Conservation (phyloP, 1,140 invertebrate genomes). For the Danaus melanippus region DNA sequence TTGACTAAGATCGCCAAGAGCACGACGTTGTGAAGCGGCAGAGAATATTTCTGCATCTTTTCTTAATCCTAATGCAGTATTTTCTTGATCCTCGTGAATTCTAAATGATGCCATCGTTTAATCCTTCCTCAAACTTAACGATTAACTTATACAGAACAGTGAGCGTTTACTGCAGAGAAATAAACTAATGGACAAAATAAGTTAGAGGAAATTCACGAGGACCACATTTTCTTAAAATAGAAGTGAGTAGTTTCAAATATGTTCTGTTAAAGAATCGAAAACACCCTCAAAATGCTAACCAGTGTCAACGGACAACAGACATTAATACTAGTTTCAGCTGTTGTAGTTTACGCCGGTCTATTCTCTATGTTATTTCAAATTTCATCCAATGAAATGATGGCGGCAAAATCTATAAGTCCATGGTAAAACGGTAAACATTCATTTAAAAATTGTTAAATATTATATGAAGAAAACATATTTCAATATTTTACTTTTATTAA, state of each 20-base stretch:
- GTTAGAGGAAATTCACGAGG: constrained; percentile 23
- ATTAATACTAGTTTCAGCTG: constrained; percentile 63
- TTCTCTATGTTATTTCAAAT: constrained; percentile 56
- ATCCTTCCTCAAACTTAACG: constrained; percentile 53
- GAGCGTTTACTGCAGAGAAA: constrained; percentile 30
- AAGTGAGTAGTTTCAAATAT: constrained; percentile 39
- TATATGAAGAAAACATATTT: background rate
- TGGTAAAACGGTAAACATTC: background rate
- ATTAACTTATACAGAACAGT: constrained; percentile 30
- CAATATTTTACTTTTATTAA: too few relatives aligned
- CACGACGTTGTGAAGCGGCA: constrained; percentile 72
- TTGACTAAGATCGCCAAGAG: constrained; percentile 62
- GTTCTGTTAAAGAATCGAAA: constrained; percentile 31
- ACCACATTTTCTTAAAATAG: constrained; percentile 40
- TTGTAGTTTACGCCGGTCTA: constrained; percentile 58
- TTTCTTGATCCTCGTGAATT: constrained; percentile 80
- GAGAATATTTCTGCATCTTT: constrained; percentile 64
- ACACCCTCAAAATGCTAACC: constrained; percentile 48
- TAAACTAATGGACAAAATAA: constrained; percentile 33
- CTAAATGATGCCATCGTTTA: constrained; percentile 76
- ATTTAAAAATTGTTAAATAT: background rate
- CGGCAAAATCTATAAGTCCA: constrained; percentile 2
- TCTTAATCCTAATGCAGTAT: constrained; percentile 54
- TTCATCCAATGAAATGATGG: constrained; percentile 38
- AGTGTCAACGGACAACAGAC: constrained; percentile 66